Conservation (phyloP, 2,797 vertebrate species). For the Eptatretus atami region DNA sequence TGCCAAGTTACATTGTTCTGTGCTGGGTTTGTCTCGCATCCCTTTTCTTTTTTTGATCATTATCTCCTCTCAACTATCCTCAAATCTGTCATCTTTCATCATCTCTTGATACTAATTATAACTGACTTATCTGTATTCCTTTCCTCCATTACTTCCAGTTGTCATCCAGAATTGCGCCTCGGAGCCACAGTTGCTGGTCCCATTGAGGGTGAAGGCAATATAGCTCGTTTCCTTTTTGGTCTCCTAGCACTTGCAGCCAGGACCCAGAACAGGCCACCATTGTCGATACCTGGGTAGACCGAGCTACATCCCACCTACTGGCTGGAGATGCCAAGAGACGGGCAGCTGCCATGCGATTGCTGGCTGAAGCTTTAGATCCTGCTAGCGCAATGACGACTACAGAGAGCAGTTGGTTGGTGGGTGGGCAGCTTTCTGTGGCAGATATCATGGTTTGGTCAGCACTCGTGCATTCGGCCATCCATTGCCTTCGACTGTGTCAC, state of each 20-base stretch:
- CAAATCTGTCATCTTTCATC: too few species aligned
- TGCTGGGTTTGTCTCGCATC: too few species aligned
- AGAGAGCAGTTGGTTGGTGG: conserved; percentile 30
- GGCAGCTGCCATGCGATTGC: conserved; percentile 26
- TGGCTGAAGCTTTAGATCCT: conserved; percentile 24
- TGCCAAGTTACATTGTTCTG: too few species aligned
- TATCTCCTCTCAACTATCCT: too few species aligned
- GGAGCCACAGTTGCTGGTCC: conserved; percentile 62
- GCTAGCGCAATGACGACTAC: background rate
- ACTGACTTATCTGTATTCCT: too few species aligned
- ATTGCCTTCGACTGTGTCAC: background rate
- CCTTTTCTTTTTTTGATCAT: too few species aligned
- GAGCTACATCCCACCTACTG: conserved; percentile 38
- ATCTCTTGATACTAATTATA: too few species aligned
- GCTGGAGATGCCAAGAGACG: conserved; percentile 41
- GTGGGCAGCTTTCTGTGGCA: conserved; percentile 34
- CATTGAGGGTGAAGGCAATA: conserved; percentile 66
- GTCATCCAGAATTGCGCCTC: conserved; percentile 78
- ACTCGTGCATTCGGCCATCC: conserved; percentile 19
- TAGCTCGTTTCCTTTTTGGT: conserved; percentile 60
- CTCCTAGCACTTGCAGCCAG: conserved; percentile 22
- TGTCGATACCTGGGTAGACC: conserved; percentile 71
- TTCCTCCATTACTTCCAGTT: conserved; percentile 17
- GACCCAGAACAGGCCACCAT: conserved; percentile 26
- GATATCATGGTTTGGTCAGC: conserved; percentile 43